phyloP scores from a whole-genome alignment of 2,888 invertebrate species.

The Polylopha cassiicola region DNA sequence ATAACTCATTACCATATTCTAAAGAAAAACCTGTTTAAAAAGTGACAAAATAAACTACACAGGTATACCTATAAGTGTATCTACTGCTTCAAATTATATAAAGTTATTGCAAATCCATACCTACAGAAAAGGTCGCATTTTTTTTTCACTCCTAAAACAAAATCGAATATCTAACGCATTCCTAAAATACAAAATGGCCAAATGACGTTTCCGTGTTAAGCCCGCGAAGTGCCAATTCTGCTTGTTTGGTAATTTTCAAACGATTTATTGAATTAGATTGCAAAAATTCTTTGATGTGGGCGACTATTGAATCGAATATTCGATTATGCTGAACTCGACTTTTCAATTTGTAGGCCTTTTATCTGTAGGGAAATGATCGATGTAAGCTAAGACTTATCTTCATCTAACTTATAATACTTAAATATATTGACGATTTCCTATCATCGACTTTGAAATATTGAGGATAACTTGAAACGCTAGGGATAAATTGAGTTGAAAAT shows the following conservation, averaged over 20 bases:
- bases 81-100: too few relatives aligned
- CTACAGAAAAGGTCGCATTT: too few relatives aligned
- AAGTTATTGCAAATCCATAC: too few relatives aligned
- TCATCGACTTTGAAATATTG: slow-evolving; percentile 15
- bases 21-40: slow-evolving; percentile 8
- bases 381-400: slow-evolving; percentile 42
- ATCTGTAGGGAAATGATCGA: slow-evolving; percentile 48
- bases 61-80: too few relatives aligned
- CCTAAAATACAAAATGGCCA: slow-evolving; percentile 40
- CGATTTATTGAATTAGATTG: slow-evolving; percentile 64
- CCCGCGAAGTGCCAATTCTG: slow-evolving; percentile 51
- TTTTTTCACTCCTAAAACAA: not conserved
- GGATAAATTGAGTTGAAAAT: too few relatives aligned
- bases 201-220: slow-evolving; percentile 56
- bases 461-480: slow-evolving; percentile 1
- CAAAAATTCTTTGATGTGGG: slow-evolving; percentile 63
- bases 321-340: slow-evolving; percentile 64
- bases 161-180: slow-evolving; percentile 13
- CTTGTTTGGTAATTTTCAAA: slow-evolving; percentile 58
- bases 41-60: not conserved
- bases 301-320: slow-evolving; percentile 54
- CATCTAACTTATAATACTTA: slow-evolving; percentile 21
- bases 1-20: slow-evolving; percentile 12
- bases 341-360: slow-evolving; percentile 65
- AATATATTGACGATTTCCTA: slow-evolving; percentile 17